Evolutionary conservation across 2,888 invertebrate genomes (phyloP), one percentile per base, ranked within the genome.

Genomic region (Synanthedon tipuliformis): DNA sequence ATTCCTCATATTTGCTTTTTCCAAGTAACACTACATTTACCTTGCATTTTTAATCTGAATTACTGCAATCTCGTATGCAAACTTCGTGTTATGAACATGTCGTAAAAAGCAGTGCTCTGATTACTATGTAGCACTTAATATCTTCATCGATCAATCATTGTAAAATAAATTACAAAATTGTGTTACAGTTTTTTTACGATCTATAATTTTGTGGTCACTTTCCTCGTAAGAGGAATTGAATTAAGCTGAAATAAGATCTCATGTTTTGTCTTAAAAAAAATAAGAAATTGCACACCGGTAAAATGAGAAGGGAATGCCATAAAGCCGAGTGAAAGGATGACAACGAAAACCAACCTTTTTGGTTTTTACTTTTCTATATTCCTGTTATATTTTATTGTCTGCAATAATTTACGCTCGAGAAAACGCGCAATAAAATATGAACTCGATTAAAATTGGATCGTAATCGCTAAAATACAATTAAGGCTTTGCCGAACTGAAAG

Each of bases 101-200:
- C 45, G 12, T 45, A 45, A 45, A 13, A 23, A 13, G 5, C 45
- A 12, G 15, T 45, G 45, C 45, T 45, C 45, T 45, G 13, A n/a
- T 34, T 34, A 34, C 5, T 34, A 45, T 45, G 45, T 45, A 45
- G n/a, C 45, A 5, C 45, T 23, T 50, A 48, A 53, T 52, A 52
- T 53, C 55, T 53, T 55, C 34, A 53, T 52, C 41, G 13, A 23
- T 40, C 50, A 27, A 53, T 50, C 53, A 55, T 48, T 40, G 40
- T 48, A 27, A 12, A 53, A 11, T 34, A 40, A 11, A 13, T 10
- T 15, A 48, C n/a, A 8, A n/a, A 23, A 45, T 11, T 48, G 12
- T 51, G 45, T 8, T 49, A 27, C 40, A 12, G 49, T 2, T 45
- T 45, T 45, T 45, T 45, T 45, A 13, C n/a, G 7, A 41, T 41